phyloP scores from a whole-genome alignment of 2,888 invertebrate genomes.

The Ectemnius continuus region DNA sequence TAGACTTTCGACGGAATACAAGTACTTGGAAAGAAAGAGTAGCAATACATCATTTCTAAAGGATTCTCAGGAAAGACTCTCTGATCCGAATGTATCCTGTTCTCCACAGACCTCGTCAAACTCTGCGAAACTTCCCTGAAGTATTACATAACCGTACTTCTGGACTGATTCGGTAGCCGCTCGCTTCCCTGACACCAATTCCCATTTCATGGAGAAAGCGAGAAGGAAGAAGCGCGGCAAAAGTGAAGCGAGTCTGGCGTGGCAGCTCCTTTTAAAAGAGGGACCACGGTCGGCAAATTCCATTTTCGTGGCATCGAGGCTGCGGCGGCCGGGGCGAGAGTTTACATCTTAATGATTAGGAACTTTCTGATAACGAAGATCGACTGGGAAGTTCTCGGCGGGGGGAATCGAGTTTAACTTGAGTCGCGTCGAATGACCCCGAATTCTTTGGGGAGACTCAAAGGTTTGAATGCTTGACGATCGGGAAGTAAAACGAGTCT shows the following conservation, averaged over 20 bases:
- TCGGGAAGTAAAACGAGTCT: constrained; percentile 11
- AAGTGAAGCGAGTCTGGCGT: too few relatives aligned
- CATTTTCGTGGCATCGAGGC: not conserved
- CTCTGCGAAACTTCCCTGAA: too few relatives aligned
- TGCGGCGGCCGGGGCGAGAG: not conserved
- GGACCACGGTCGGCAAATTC: not conserved
- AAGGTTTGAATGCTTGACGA: constrained; percentile 7
- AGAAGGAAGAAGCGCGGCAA: too few relatives aligned
- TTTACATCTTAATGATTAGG: constrained; percentile 12
- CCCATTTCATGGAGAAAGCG: too few relatives aligned
- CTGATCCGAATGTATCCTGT: too few relatives aligned
- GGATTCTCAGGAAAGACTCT: too few relatives aligned
- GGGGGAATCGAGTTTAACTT: not conserved
- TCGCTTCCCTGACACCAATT: too few relatives aligned
- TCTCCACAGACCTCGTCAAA: too few relatives aligned
- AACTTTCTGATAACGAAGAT: constrained; percentile 1
- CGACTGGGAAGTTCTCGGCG: not conserved
- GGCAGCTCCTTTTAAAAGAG: not conserved
- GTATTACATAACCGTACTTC: not conserved
- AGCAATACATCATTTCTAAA: too few relatives aligned
- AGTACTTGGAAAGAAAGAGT: too few relatives aligned
- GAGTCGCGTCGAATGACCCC: not conserved
- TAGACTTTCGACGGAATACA: too few relatives aligned
- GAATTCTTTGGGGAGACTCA: not conserved
- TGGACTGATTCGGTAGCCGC: too few relatives aligned